Evolutionary conservation across 1,140 invertebrate genomes (phyloP), one percentile per base, ranked within the genome.

Genomic region (Coelopa frigida): DNA sequence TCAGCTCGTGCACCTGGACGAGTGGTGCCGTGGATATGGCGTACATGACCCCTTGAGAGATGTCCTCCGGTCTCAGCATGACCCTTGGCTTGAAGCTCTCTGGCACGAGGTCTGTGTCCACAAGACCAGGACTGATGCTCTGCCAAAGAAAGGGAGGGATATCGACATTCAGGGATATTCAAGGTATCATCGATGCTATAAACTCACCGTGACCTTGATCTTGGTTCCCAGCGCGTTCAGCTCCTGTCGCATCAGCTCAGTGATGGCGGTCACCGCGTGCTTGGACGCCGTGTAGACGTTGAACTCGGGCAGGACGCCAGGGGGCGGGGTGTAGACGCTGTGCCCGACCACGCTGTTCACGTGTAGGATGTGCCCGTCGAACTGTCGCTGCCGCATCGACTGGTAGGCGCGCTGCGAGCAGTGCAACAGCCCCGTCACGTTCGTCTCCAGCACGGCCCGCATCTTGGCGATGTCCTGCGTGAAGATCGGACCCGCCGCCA

Each of bases 361-460:
- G 43, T 84, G 77, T 41, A 89, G 75, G 38, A 89, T 76, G 45
- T 87, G 82, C 0, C 85, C 86, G 33, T 77, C 65, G 18, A 81
- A 71, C 2, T 74, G 70, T 5, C 76, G 71, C 44, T 77, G 75
- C 36, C 59, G 73, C 84, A 91, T 88, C 1, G 76, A 79, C 22
- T 76, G 73, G 2, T 85, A 59, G 1, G 82, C 78, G 57, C 80
- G 75, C 33, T 79, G 73, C 1, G 81, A 78, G 44, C 83, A 84
- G 37, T 81, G 73, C 14, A 78, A 74, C 6, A 84, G 56, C 0
- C 73, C 85, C 43, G 84, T 71, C 2, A 86, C 71, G 58, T 89
- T 90, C 0, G 81, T 77, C 24, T 87, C 78, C 29, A 88, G 51
- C 42, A 80, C 75, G 5, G 69, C 52, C 44, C 63, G 54, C 65